Base-by-base conservation (phyloP, 2,113 vertebrate species). In the Oceanites oceanicus region DNA sequence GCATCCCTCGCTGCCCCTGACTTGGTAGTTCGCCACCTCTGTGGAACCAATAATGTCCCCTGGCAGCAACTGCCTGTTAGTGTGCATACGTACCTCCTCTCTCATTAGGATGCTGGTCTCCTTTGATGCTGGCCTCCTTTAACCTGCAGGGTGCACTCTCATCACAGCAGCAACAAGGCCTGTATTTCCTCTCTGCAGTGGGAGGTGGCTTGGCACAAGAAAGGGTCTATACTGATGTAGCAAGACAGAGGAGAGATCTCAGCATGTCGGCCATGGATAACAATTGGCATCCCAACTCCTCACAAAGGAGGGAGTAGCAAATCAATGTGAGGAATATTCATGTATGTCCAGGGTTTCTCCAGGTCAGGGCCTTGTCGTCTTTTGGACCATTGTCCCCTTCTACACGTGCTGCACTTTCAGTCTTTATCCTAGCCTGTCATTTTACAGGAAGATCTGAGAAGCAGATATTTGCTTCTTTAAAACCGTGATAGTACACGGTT, bases 261-360 rank as follows among this genome's bases (percentile, higher is more conserved):
- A 67, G 21, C 27, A 16, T 26, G 16, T 56, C 77, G 76, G 53
- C 29, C 62, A 6, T 19, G 32, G 34, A 4, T 49, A n/a, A 42
- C 29, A n/a, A 21, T 20, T 53, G 26, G 5, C 40, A 36, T 42
- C 20, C 4, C 16, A 16, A 45, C 20, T 11, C 0, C 0, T 44
- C 53, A 26, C 36, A 80, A 36, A 66, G 20, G 7, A 27, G 0
- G 0, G 16, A 72, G 34, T 4, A 45, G 38, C 32, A 73, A 49
- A 44, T 74, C 61, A 58, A 9, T 40, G 12, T 32, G 9, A 91
- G 5, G 17, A 50, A 13, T 29, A 30, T 15, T 76, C 23, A 29
- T 12, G 1, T 1, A 4, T 26, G 21, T 56, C 44, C 30, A 8
- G 17, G 25, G 34, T 81, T 86, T 71, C 45, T 80, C 20, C 50